These are phyloP conservation scores for Ciconia nigra DNA, from an alignment of 2,797 vertebrate genomes.

Conservation along the genomic window DNA sequence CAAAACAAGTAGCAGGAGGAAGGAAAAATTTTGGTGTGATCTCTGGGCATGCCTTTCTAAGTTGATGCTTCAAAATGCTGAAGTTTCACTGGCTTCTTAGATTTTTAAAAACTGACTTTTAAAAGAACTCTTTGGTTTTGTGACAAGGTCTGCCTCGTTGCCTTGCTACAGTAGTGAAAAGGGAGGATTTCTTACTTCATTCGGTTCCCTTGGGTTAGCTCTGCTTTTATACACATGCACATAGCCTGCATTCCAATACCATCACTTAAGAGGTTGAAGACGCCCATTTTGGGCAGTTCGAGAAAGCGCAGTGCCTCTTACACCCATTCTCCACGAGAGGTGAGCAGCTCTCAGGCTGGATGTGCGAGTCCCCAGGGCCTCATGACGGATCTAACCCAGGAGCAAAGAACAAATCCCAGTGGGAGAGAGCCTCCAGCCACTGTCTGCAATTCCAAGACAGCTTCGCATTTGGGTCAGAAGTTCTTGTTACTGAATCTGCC, in stretches of 20 bases:
- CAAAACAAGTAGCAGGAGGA: not conserved
- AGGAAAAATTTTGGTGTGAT: not conserved
- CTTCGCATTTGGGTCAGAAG: not conserved
- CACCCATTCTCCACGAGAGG: accelerated
- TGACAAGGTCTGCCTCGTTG: not conserved
- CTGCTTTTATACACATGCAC: not conserved
- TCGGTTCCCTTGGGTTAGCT: not conserved
- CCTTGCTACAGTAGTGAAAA: accelerated
- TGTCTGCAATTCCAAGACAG: not conserved
- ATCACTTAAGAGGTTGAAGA: not conserved
- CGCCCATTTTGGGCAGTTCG: accelerated
- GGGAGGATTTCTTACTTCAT: not conserved
- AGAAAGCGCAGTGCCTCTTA: not conserved
- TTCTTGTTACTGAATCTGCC: not conserved
- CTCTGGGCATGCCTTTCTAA: not conserved
- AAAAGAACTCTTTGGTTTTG: not conserved
- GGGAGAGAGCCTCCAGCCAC: not conserved
- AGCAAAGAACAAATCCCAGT: not conserved
- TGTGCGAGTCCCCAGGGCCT: accelerated
- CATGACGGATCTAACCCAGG: accelerated
- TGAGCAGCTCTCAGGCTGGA: not conserved
- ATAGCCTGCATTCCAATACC: not conserved
- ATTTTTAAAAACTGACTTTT: not conserved
- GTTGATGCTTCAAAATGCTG: not conserved
- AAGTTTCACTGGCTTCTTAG: not conserved